phyloP scores from a whole-genome alignment of 2,888 invertebrate genomes.

The Sipunculus nudus region DNA sequence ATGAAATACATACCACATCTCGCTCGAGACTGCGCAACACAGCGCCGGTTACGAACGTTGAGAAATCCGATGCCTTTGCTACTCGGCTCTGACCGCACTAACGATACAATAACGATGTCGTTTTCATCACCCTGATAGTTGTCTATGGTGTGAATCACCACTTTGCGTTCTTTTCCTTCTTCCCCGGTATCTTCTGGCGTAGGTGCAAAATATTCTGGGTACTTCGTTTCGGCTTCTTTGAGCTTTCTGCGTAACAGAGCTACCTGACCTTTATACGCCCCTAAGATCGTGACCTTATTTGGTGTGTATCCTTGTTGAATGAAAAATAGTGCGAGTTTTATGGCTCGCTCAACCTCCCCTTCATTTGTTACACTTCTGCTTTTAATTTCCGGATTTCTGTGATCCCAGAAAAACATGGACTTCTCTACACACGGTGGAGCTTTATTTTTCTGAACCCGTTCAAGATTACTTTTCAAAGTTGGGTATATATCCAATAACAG shows the following conservation, averaged over 20 bases:
- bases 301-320: conserved; percentile 26
- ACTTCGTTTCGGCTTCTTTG: conserved; percentile 5
- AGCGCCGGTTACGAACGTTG: conserved; percentile 53
- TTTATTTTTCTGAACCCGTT: conserved; percentile 11
- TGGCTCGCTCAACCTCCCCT: conserved; percentile 26
- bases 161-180: background rate
- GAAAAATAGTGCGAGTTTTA: conserved; percentile 26
- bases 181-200: background rate
- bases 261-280: conserved; percentile 32
- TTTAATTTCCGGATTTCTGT: conserved; percentile 18
- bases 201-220: conserved; percentile 9
- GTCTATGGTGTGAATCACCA: conserved; percentile 43
- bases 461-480: conserved; percentile 16
- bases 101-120: conserved; percentile 49
- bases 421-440: conserved; percentile 11
- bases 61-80: conserved; percentile 59
- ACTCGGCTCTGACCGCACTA: conserved; percentile 48
- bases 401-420: conserved; percentile 34
- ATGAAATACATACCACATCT: conserved; percentile 30
- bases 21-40: conserved; percentile 51
- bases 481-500: conserved; percentile 31
- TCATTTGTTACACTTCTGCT: conserved; percentile 25
- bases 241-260: conserved; percentile 12
- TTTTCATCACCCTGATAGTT: conserved; percentile 54
- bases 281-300: conserved; percentile 25